Evolutionary conservation across 2,797 vertebrate species (phyloP).

Genomic region (Sebastes hubbsi): DNA sequence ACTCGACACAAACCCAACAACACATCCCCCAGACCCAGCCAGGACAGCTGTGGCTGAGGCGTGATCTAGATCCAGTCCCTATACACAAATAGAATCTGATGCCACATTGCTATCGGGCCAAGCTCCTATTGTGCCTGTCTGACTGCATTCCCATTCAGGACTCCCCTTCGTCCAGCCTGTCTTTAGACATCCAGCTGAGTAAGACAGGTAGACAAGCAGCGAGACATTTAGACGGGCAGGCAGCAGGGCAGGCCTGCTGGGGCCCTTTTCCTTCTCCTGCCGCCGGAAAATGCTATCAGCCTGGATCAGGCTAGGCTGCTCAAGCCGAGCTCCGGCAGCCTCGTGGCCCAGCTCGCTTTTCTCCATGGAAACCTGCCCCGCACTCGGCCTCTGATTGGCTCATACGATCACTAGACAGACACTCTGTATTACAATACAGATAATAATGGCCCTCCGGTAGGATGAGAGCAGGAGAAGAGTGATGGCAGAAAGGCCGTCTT

Average conservation of each 20-base stretch:
- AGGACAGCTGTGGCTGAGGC: constrained; percentile 22
- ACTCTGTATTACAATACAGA: constrained; percentile 74
- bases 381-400: constrained; percentile 70
- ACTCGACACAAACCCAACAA: constrained; percentile 15
- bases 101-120: constrained; percentile 29
- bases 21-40: constrained; percentile 7
- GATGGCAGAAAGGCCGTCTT: constrained; percentile 55
- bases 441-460: constrained; percentile 66
- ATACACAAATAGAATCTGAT: constrained; percentile 59
- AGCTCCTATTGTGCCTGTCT: constrained; percentile 44
- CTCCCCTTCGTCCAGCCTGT: constrained; percentile 8
- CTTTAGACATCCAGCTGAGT: constrained; percentile 43
- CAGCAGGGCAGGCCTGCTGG: constrained; percentile 51
- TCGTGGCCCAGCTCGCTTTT: constrained; percentile 50
- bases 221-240: constrained; percentile 53
- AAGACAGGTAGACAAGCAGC: constrained; percentile 56
- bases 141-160: constrained; percentile 40
- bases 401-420: constrained; percentile 67
- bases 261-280: constrained; percentile 48
- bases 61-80: constrained; percentile 29
- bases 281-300: constrained; percentile 64
- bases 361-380: constrained; percentile 78
- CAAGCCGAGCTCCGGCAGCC: constrained; percentile 56
- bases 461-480: constrained; percentile 61
- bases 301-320: constrained; percentile 56